A percentile compares a stretch with the other conserved stretches of the same genome.
Evolutionary conservation across 92 coral and sea anemone genomes (phyloP).

Genomic region (Palythoa heliodiscus): DNA sequence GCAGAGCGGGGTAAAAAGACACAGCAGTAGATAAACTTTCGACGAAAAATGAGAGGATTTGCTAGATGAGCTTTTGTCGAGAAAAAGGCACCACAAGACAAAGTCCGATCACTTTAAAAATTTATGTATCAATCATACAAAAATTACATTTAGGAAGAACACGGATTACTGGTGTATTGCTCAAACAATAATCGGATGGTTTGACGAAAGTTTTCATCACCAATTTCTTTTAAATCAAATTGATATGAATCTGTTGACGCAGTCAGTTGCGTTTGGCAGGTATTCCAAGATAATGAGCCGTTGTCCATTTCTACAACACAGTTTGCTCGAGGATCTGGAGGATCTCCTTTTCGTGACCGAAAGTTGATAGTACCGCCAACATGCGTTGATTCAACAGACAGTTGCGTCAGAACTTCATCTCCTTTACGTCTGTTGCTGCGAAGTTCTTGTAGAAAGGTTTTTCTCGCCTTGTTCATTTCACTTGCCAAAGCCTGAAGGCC

Average conservation of each 20-base stretch:
- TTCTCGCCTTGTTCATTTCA: conserved; percentile 10
- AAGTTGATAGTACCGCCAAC: neutral
- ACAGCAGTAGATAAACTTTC: too few relatives aligned
- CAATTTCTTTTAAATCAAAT: neutral
- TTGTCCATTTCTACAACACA: neutral
- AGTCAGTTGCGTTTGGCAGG: neutral
- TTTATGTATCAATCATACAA: too few relatives aligned
- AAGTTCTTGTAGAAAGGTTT: conserved; percentile 26
- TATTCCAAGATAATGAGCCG: neutral
- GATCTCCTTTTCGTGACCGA: neutral
- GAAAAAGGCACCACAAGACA: too few relatives aligned
- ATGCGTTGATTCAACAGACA: neutral
- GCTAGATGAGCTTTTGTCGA: too few relatives aligned
- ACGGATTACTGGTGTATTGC: neutral
- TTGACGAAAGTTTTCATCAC: neutral
- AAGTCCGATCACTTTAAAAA: too few relatives aligned
- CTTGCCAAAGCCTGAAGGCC: conserved; percentile 21
- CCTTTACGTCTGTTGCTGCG: conserved; percentile 26
- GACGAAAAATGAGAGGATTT: too few relatives aligned
- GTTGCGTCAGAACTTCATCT: conserved; percentile 10
- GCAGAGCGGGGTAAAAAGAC: too few relatives aligned
- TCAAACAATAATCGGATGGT: neutral
- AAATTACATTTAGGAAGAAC: too few relatives aligned
- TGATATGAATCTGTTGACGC: neutral
- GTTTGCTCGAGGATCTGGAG: neutral